Conservation (phyloP, 2,888 invertebrate genomes). For the Linnaemya vulpina region DNA sequence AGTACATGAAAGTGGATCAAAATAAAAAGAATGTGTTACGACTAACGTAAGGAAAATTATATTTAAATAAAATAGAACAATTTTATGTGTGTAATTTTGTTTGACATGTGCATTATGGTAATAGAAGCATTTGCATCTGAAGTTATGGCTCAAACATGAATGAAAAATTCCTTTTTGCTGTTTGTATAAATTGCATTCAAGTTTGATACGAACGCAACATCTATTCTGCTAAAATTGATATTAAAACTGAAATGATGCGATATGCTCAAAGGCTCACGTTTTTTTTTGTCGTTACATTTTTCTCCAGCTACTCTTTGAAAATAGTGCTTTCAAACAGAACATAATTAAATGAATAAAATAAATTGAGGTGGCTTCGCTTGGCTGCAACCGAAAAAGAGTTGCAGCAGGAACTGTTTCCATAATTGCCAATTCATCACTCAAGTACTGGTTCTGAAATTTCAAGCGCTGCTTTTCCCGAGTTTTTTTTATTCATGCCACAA, state of each 20-base stretch:
- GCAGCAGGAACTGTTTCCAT: too few relatives aligned
- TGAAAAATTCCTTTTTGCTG: constrained; percentile 31
- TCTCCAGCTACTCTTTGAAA: constrained; percentile 1
- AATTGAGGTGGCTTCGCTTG: too few relatives aligned
- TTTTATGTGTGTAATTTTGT: constrained; percentile 37
- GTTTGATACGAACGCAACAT: constrained; percentile 15
- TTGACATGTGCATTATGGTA: not conserved
- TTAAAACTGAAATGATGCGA: constrained; percentile 24
- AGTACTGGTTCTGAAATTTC: too few relatives aligned
- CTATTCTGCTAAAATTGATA: not conserved
- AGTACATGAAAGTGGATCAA: constrained; percentile 17
- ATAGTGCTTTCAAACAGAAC: not conserved
- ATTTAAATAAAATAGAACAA: not conserved
- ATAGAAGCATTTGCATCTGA: constrained; percentile 30
- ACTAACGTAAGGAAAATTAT: constrained; percentile 8
- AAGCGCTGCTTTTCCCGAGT: too few relatives aligned
- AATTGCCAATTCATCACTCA: too few relatives aligned
- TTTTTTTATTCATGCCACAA: too few relatives aligned
- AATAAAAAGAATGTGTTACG: constrained; percentile 28
- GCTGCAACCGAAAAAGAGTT: too few relatives aligned
- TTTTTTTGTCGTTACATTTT: not conserved
- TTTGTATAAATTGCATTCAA: constrained; percentile 28
- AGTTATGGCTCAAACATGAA: constrained; percentile 13
- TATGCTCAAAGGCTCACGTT: constrained; percentile 4
- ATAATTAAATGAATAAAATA: too few relatives aligned